These are phyloP conservation scores for Caranx ignobilis DNA, from an alignment of 2,113 vertebrate species.

Conservation along the genomic window DNA sequence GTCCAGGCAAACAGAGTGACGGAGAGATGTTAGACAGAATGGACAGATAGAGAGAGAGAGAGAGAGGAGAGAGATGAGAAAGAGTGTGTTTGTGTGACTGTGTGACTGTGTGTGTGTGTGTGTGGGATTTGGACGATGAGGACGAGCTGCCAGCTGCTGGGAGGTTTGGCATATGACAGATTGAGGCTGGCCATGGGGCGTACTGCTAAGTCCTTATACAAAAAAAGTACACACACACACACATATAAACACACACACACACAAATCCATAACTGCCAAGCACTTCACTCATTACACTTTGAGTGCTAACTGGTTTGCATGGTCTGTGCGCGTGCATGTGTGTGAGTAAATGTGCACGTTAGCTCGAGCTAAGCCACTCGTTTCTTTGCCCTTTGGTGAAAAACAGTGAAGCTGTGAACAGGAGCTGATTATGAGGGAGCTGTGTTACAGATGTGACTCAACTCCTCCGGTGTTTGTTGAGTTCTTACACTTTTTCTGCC, in stretches of 20 bases:
- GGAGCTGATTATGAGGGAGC: background rate
- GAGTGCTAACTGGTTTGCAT: slow-evolving; percentile 25
- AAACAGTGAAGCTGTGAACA: background rate
- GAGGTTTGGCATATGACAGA: slow-evolving; percentile 57
- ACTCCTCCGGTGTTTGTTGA: too few species aligned
- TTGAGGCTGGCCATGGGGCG: slow-evolving; percentile 44
- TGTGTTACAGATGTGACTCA: background rate
- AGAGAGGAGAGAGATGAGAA: background rate
- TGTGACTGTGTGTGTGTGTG: slow-evolving; percentile 5
- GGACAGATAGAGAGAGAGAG: too few species aligned
- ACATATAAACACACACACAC: background rate
- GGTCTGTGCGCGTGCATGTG: background rate
- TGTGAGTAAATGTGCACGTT: background rate
- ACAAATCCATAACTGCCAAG: slow-evolving; percentile 27
- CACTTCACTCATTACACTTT: slow-evolving; percentile 6
- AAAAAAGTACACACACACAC: slow-evolving; percentile 9
- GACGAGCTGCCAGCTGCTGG: slow-evolving; percentile 45
- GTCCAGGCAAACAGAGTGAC: slow-evolving; percentile 17
- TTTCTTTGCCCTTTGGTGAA: background rate
- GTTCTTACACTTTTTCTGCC: too few species aligned
- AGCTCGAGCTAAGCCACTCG: background rate
- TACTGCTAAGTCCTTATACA: slow-evolving; percentile 38
- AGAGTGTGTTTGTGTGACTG: background rate
- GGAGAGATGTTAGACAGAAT: slow-evolving; percentile 16
- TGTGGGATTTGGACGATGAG: slow-evolving; percentile 34